Conservation (phyloP, 2,113 vertebrate species). For the Lophotis ruficrista region DNA sequence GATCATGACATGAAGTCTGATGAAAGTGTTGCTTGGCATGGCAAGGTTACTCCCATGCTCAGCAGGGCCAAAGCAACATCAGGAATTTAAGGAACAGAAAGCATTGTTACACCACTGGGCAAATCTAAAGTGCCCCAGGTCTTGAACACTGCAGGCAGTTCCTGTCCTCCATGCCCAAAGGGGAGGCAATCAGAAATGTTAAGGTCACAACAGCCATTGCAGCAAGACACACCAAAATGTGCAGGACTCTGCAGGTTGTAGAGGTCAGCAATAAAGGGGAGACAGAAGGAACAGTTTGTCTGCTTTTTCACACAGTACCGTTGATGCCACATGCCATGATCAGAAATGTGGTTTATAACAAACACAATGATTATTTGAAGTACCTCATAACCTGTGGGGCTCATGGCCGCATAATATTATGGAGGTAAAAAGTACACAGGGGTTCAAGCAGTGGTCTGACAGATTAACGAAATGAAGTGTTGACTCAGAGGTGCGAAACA, state of each 20-base stretch:
- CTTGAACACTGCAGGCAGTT: background rate
- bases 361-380: background rate
- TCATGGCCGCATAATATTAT: background rate
- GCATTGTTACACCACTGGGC: background rate
- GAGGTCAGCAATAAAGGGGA: background rate
- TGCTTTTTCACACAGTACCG: background rate
- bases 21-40: background rate
- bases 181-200: rapidly evolving
- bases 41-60: background rate
- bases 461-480: rapidly evolving
- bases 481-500: background rate
- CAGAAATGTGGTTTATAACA: background rate
- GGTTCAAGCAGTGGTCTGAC: background rate
- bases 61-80: background rate
- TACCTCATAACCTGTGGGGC: background rate
- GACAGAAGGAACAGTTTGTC: background rate
- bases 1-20: background rate
- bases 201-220: rapidly evolving
- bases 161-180: background rate
- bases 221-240: background rate
- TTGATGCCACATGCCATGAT: background rate
- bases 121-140: background rate
- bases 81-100: background rate
- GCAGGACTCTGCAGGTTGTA: background rate
- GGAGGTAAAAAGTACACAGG: background rate